These are phyloP conservation scores for Aphaenogaster ashmeadi DNA, from an alignment of 1,140 invertebrate genomes.

Conservation along the genomic window DNA sequence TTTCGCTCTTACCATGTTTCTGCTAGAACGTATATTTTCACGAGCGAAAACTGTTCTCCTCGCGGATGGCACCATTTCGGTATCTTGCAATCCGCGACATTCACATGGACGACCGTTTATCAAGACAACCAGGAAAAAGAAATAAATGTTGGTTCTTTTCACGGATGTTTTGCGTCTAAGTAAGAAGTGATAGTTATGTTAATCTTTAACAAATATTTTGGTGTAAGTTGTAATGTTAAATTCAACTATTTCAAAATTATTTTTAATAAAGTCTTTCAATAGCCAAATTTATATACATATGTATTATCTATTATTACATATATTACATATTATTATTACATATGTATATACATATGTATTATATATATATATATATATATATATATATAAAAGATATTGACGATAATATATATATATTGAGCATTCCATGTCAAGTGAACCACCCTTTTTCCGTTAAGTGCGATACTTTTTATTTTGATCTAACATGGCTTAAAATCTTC, in stretches of 20 bases:
- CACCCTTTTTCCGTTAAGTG: no score
- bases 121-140: not conserved
- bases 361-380: no score
- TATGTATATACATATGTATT: no score
- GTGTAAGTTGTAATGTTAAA: no score
- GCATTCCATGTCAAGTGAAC: no score
- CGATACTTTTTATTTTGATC: no score
- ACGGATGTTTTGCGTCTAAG: not conserved
- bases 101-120: not conserved
- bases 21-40: constrained; percentile 10
- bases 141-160: not conserved
- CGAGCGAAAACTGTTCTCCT: not conserved
- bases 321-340: no score
- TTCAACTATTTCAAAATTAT: not conserved
- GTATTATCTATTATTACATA: no score
- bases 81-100: constrained; percentile 19
- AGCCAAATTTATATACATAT: no score
- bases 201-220: not conserved
- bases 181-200: not conserved
- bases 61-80: not conserved
- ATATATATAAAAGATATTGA: no score
- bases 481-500: no score
- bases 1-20: not conserved
- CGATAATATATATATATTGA: no score
- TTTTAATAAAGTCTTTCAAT: not conserved